Evolutionary conservation across 2,797 vertebrate species (phyloP).

Genomic region (Euphonia xanthogaster): DNA sequence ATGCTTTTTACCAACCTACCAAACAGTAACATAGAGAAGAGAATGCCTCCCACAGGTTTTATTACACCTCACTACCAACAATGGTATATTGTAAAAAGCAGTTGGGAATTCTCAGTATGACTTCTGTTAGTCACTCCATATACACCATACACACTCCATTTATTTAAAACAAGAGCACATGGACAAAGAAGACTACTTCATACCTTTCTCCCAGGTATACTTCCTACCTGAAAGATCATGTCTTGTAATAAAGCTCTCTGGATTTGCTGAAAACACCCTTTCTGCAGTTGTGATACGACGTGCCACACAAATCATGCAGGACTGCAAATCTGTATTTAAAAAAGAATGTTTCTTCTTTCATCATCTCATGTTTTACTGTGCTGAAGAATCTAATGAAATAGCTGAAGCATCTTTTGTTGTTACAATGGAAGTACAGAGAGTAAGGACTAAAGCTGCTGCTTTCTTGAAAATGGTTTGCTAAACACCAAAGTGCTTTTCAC

Average conservation of each 20-base stretch:
- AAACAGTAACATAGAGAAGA: not conserved
- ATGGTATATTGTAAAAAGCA: not conserved
- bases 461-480: not conserved
- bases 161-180: not conserved
- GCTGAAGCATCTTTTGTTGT: not conserved
- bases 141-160: not conserved
- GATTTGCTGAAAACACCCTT: slow-evolving; percentile 75
- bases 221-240: slow-evolving; percentile 93
- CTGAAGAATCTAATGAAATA: not conserved
- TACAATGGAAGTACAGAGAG: not conserved
- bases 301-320: slow-evolving; percentile 98
- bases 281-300: slow-evolving; percentile 89
- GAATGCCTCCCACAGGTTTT: not conserved
- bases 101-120: not conserved
- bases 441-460: not conserved
- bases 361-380: not conserved
- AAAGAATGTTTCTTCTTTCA: not conserved
- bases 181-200: not conserved
- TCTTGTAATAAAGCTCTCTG: slow-evolving; percentile 93
- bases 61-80: not conserved
- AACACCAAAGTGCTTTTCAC: not conserved
- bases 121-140: not conserved
- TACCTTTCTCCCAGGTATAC: not conserved
- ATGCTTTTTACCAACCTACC: not conserved
- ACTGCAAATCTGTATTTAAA: slow-evolving; percentile 88